Conservation (phyloP, 92 coral and sea anemone genomes). For the Palythoa heliodiscus region DNA sequence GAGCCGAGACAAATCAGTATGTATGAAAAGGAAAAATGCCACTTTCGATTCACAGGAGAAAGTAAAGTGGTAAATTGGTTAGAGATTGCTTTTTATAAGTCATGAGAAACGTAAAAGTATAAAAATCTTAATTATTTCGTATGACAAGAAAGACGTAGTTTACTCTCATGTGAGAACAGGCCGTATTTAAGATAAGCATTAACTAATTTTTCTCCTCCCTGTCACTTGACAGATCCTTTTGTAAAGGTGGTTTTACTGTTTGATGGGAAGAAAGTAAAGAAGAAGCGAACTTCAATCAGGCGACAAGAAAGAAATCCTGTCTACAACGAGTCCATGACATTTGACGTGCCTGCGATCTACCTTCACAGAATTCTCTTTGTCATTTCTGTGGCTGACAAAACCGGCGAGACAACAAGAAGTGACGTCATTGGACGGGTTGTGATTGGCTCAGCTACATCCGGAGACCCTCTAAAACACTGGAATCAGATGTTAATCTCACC, state of each 20-base stretch:
- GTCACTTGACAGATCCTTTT: constrained; percentile 72
- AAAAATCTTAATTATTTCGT: no score
- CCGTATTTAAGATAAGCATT: no score
- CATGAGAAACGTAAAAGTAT: no score
- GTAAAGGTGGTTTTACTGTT: constrained; percentile 92
- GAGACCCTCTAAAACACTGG: constrained; percentile 94
- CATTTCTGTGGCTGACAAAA: constrained; percentile 91
- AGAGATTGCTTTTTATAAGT: no score
- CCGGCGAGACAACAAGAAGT: constrained; percentile 74
- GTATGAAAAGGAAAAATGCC: neutral
- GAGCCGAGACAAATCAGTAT: constrained; percentile 77
- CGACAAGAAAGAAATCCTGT: constrained; percentile 90
- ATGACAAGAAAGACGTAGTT: no score
- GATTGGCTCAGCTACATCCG: constrained; percentile 90
- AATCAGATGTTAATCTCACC: constrained; percentile 95
- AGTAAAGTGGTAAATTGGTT: neutral
- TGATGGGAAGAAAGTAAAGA: constrained; percentile 91
- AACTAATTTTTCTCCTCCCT: neutral
- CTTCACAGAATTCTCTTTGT: constrained; percentile 88
- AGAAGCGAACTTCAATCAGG: constrained; percentile 88
- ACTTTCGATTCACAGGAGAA: neutral
- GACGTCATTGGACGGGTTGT: constrained; percentile 98
- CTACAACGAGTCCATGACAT: constrained; percentile 95
- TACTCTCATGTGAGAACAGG: no score
- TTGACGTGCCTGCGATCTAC: constrained; percentile 85